phyloP scores from a whole-genome alignment of 2,113 vertebrate species.

The Brachyhypopomus gauderio region DNA sequence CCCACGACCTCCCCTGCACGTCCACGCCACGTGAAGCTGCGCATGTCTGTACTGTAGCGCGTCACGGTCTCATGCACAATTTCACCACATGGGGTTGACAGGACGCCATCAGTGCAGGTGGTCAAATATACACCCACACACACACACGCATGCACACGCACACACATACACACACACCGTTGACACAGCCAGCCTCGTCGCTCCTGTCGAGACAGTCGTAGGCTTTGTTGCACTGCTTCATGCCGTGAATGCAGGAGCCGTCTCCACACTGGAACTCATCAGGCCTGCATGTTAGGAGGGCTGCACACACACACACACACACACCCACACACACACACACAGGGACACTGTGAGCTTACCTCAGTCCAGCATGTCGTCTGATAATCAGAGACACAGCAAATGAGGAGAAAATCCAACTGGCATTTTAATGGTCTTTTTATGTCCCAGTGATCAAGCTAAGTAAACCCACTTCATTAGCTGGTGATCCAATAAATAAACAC shows the following conservation, averaged over 20 bases:
- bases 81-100: not conserved
- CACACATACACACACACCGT: slow-evolving; percentile 74
- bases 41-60: not conserved
- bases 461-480: slow-evolving; percentile 24
- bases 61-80: not conserved
- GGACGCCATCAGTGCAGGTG: not conserved
- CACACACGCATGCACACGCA: not conserved
- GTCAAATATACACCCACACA: not conserved
- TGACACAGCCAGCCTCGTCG: slow-evolving; percentile 89
- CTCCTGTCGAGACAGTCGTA: slow-evolving; percentile 88
- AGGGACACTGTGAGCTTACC: not conserved
- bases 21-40: not conserved
- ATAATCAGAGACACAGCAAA: slow-evolving; percentile 29
- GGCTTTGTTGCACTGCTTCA: slow-evolving; percentile 90
- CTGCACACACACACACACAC: slow-evolving; percentile 63
- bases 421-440: slow-evolving; percentile 20
- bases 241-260: slow-evolving; percentile 87
- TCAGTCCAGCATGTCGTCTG: not conserved
- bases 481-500: slow-evolving; percentile 15
- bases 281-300: slow-evolving; percentile 83
- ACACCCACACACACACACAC: slow-evolving; percentile 3
- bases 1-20: not conserved
- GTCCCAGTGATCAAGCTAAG: not conserved
- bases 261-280: slow-evolving; percentile 94
- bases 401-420: slow-evolving; percentile 36